A percentile compares a stretch with the other conserved stretches of the same genome.
Evolutionary conservation across 1,140 invertebrate species (phyloP).

Genomic region (Philopotamus ludificatus): DNA sequence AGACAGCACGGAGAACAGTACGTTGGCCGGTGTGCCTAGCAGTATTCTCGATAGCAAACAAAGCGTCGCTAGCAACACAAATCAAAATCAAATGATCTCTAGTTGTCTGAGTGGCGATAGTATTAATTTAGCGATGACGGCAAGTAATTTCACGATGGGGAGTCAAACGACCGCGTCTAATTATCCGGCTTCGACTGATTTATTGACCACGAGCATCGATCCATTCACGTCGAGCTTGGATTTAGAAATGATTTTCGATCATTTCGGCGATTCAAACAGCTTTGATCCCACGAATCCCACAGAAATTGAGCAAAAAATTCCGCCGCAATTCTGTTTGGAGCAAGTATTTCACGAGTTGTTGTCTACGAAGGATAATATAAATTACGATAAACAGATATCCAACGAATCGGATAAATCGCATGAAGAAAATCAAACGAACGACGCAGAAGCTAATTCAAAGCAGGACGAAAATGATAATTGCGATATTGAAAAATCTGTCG

Average conservation of each 20-base stretch:
- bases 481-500: not conserved
- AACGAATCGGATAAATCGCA: conserved; percentile 33
- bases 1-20: conserved; percentile 50
- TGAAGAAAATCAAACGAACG: not conserved
- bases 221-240: conserved; percentile 53
- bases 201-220: conserved; percentile 51
- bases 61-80: conserved; percentile 44
- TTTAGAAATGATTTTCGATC: conserved; percentile 56
- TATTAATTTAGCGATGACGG: conserved; percentile 51
- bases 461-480: too few relatives aligned
- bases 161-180: conserved; percentile 53
- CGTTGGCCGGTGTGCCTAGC: conserved; percentile 48
- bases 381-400: conserved; percentile 35
- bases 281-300: conserved; percentile 39
- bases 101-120: conserved; percentile 50
- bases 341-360: conserved; percentile 32
- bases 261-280: conserved; percentile 53
- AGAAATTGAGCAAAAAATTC: conserved; percentile 16
- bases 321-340: conserved; percentile 10
- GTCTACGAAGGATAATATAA: conserved; percentile 19
- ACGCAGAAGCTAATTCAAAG: not conserved
- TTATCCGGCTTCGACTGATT: conserved; percentile 49
- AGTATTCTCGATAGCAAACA: conserved; percentile 51
- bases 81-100: conserved; percentile 44
- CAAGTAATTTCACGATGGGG: conserved; percentile 53